Evolutionary conservation across 2,888 invertebrate genomes (phyloP), one percentile per base, ranked within the genome.

Genomic region (Cantharis nigra): DNA sequence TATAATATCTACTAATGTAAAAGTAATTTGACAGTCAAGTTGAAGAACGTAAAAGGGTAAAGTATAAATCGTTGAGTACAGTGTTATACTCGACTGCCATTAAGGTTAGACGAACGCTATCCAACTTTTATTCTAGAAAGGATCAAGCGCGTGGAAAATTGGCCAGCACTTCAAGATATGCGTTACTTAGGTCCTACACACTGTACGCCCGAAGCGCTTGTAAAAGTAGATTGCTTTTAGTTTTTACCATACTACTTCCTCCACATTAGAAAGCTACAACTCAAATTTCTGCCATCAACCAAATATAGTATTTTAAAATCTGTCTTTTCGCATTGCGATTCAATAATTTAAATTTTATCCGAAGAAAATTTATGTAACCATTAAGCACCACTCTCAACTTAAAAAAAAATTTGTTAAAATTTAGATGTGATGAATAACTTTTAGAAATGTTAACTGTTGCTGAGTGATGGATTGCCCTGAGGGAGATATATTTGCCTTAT

Each of bases 91-190:
- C 76, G 78, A 81, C 81, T 80, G 81, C 78, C 80, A 80, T 74
- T 75, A 69, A 74, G 78, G 73, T 76, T 77, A 76, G 81, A 77
- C 73, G 80, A 80, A 79, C 78, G 80, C 70, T 71, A 78, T 74
- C 75, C 74, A 75, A 80, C 78, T 83, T 85, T 83, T 83, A 83
- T 83, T 80, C 83, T 80, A 77, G 80, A 78, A 82, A 84, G 83
- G 84, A 85, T 84, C 85, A 85, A 85, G 85, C 84, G 84, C 77
- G 83, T 83, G 85, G 84, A 85, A 85, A 85, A 85, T 85, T 85
- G 84, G 83, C 79, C 81, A 80, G 81, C 83, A 84, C 83, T 85
- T 83, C 81, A 82, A 81, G 80, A 82, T 83, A 84, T 81, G 80
- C 82, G 82, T 83, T 84, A 83, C 83, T 82, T 80, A 80, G 75